Percentiles rank a stretch among this genome's conserved stretches.
phyloP scores from a whole-genome alignment of 2,888 invertebrate species.

The Acleris laterana region DNA sequence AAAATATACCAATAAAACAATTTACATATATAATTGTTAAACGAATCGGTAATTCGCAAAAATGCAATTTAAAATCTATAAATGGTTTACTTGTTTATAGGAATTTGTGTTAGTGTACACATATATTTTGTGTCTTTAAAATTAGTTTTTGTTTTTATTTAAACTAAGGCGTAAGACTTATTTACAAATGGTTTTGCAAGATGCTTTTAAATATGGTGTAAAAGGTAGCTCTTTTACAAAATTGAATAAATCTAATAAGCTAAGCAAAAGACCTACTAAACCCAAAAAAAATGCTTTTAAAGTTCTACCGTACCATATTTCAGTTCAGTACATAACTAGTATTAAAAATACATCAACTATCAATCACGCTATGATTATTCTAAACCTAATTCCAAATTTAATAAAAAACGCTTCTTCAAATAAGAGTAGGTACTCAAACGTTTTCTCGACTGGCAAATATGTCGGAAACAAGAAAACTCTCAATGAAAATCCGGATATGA shows the following conservation, averaged over 20 bases:
- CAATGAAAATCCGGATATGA: constrained; percentile 33
- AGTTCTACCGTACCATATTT: no score
- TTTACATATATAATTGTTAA: constrained; percentile 46
- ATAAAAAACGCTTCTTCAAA: constrained; percentile 6
- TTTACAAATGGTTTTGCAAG: constrained; percentile 22
- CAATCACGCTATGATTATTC: no score
- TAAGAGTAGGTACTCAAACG: neutral
- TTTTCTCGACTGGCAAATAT: constrained; percentile 1
- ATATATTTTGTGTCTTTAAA: constrained; percentile 35
- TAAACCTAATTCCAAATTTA: constrained; percentile 3
- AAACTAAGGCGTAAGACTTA: constrained; percentile 15
- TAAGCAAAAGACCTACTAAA: no score
- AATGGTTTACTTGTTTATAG: constrained; percentile 69
- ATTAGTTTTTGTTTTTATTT: constrained; percentile 17
- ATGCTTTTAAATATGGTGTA: no score
- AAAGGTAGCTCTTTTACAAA: no score
- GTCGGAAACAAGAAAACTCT: constrained; percentile 28
- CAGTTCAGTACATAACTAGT: no score
- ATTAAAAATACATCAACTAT: no score
- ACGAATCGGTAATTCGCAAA: constrained; percentile 54
- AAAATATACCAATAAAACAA: constrained; percentile 42
- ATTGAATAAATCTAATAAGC: no score
- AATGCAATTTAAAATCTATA: constrained; percentile 52
- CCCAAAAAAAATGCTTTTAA: no score
- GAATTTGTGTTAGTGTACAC: constrained; percentile 82